A percentile compares a stretch with the other conserved stretches of the same genome.
Evolutionary conservation across 2,797 vertebrate species (phyloP).

Genomic region (Brachymystax lenok): DNA sequence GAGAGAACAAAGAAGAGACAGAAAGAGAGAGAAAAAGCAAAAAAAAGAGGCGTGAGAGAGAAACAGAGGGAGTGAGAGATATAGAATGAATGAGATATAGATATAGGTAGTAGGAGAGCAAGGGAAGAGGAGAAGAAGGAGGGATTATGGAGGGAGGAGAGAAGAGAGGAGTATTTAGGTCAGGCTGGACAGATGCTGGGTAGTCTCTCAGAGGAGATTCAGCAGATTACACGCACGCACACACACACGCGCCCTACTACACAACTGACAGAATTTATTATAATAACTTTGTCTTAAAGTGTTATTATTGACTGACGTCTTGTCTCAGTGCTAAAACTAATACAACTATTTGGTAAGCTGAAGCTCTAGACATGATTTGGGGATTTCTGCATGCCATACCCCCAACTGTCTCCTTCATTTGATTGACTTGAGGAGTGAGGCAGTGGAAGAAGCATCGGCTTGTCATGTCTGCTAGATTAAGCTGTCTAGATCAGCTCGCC

Average conservation of each 20-base stretch:
- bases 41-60: slow-evolving; percentile 15
- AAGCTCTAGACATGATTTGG: slow-evolving; percentile 33
- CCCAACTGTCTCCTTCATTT: slow-evolving; percentile 25
- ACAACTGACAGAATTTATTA: slow-evolving; percentile 1
- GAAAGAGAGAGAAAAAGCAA: slow-evolving; percentile 16
- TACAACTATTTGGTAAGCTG: slow-evolving; percentile 42
- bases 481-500: slow-evolving; percentile 55
- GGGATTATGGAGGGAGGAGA: slow-evolving; percentile 49
- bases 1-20: slow-evolving; percentile 1
- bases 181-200: slow-evolving; percentile 61
- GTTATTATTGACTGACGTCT: neutral
- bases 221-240: slow-evolving; percentile 52
- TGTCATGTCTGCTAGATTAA: slow-evolving; percentile 63
- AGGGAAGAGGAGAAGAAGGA: slow-evolving; percentile 24
- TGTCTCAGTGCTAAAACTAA: slow-evolving; percentile 7
- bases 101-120: neutral
- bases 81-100: neutral
- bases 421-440: slow-evolving; percentile 12
- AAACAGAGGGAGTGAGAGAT: slow-evolving; percentile 18
- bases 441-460: slow-evolving; percentile 32
- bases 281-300: neutral
- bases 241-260: neutral
- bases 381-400: neutral
- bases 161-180: slow-evolving; percentile 65
- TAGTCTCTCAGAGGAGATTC: slow-evolving; percentile 62